phyloP scores from a whole-genome alignment of 2,113 vertebrate genomes.

The Holacanthus passer region DNA sequence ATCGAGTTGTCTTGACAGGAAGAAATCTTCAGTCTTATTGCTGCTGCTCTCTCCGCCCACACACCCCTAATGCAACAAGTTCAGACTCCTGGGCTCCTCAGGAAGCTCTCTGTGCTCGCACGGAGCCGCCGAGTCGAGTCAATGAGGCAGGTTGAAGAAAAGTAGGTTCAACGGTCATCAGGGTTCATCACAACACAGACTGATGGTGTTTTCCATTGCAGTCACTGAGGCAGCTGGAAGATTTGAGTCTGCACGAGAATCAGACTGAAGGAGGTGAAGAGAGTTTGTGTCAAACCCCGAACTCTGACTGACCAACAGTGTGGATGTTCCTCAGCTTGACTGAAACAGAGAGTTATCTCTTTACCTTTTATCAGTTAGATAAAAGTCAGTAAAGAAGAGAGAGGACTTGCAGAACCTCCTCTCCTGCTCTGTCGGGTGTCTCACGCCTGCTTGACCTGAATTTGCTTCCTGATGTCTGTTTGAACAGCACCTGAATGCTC shows the following conservation, averaged over 20 bases:
- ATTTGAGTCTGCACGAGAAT: not conserved
- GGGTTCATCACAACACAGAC: not conserved
- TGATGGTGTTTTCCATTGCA: not conserved
- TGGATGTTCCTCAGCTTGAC: not conserved
- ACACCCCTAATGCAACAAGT: not conserved
- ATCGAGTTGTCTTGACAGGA: not conserved
- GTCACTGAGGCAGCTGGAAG: not conserved
- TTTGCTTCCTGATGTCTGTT: not conserved
- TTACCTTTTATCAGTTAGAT: not conserved
- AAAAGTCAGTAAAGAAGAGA: too few species aligned
- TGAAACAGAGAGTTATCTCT: too few species aligned
- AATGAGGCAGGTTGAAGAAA: conserved; percentile 3
- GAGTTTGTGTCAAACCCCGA: not conserved
- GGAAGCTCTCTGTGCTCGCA: not conserved
- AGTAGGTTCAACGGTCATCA: not conserved
- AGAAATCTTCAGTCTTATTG: not conserved
- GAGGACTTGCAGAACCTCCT: not conserved
- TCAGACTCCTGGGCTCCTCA: not conserved
- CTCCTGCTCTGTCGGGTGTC: not conserved
- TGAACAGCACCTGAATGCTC: not conserved
- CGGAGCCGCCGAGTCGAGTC: not conserved
- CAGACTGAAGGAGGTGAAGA: not conserved
- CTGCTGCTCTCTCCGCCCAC: not conserved
- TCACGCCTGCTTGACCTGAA: not conserved
- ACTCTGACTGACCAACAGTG: not conserved